These are phyloP conservation scores for Gryon sp. DNA, from an alignment of 1,140 invertebrate genomes.

Conservation along the genomic window DNA sequence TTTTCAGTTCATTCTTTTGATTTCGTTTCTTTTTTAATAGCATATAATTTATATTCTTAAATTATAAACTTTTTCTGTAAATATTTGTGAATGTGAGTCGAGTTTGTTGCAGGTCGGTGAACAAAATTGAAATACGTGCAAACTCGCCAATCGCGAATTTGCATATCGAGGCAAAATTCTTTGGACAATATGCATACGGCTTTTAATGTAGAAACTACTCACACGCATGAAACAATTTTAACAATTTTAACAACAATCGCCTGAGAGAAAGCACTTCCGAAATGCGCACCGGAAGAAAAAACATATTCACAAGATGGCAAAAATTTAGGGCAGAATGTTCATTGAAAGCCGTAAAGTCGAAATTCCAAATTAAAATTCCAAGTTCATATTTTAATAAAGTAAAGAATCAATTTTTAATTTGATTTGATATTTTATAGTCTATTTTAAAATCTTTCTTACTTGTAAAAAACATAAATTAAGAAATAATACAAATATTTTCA, in stretches of 20 bases:
- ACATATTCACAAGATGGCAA: conserved; percentile 11
- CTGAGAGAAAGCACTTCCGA: conserved; percentile 49
- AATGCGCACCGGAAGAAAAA: conserved; percentile 22
- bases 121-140: conserved; percentile 15
- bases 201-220: conserved; percentile 55
- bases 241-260: conserved; percentile 52
- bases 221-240: conserved; percentile 56
- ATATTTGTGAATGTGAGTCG: conserved; percentile 34
- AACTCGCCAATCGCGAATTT: conserved; percentile 2
- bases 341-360: too few relatives aligned
- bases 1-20: background rate
- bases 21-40: background rate
- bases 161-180: conserved; percentile 38
- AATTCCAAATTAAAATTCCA: too few relatives aligned
- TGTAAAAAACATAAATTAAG: too few relatives aligned
- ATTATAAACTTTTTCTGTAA: too few relatives aligned
- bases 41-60: conserved; percentile 2
- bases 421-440: too few relatives aligned
- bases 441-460: too few relatives aligned
- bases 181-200: conserved; percentile 31
- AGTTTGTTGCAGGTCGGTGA: conserved; percentile 52
- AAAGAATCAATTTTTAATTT: too few relatives aligned
- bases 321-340: too few relatives aligned
- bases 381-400: too few relatives aligned
- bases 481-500: too few relatives aligned